Evolutionary conservation across 2,888 invertebrate species (phyloP).

Genomic region (Linnaemya vulpina): DNA sequence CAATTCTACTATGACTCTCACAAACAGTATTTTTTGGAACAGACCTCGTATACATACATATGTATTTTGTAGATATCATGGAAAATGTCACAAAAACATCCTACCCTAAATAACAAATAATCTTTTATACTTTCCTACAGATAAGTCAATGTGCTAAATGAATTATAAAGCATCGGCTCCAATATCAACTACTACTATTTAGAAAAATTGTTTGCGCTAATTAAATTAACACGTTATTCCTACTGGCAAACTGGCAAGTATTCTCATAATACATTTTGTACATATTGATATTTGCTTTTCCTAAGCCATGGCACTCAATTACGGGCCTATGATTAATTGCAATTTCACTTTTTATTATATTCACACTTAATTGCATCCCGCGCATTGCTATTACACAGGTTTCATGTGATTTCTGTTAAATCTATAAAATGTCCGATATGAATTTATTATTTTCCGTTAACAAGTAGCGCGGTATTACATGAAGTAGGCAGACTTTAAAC

Average conservation of each 20-base stretch:
- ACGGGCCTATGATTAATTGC: background rate
- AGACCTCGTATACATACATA: no score
- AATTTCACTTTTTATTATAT: conserved; percentile 1
- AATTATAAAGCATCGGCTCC: conserved; percentile 8
- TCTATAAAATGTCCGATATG: no score
- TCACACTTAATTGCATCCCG: background rate
- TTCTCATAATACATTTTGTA: conserved; percentile 2
- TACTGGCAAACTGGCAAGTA: background rate
- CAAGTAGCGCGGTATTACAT: no score
- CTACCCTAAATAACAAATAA: background rate
- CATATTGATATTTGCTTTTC: background rate
- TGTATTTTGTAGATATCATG: background rate
- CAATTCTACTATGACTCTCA: no score
- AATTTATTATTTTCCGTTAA: no score
- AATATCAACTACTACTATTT: conserved; percentile 30
- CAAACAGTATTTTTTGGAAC: no score
- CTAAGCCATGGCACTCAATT: background rate
- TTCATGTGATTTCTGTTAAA: no score
- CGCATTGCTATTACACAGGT: no score
- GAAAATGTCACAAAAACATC: conserved; percentile 19
- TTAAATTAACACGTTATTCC: conserved; percentile 61
- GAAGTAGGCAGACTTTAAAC: no score
- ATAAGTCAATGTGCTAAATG: background rate
- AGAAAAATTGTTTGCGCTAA: conserved; percentile 62
- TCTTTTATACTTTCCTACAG: background rate